Evolutionary conservation across 2,797 vertebrate genomes (phyloP).

Genomic region (Lagocephalus sceleratus): DNA sequence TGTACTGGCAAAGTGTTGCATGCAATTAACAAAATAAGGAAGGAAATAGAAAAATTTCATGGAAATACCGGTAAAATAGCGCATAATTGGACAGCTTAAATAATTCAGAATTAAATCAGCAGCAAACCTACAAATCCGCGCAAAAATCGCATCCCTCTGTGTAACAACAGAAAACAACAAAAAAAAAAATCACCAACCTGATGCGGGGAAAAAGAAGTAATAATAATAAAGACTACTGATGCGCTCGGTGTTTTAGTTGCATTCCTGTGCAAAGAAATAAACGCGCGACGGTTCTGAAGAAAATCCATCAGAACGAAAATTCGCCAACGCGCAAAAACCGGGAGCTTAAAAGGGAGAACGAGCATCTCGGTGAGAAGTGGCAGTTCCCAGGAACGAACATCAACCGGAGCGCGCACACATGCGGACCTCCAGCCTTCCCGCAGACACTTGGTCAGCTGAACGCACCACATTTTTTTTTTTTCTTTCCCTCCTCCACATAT

Average conservation of each 20-base stretch:
- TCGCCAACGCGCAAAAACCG: conserved; percentile 9
- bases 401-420: conserved; percentile 10
- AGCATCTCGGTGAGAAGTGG: conserved; percentile 27
- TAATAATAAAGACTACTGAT: not conserved
- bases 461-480: not conserved
- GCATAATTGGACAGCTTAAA: not conserved
- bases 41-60: not conserved
- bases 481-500: conserved; percentile 30
- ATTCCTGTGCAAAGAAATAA: not conserved
- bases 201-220: not conserved
- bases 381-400: conserved; percentile 24
- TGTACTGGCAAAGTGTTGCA: not conserved
- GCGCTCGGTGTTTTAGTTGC: conserved; percentile 14
- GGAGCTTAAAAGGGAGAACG: not conserved
- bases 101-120: conserved; percentile 9
- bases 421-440: conserved; percentile 13
- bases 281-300: conserved; percentile 7
- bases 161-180: not conserved
- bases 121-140: conserved; percentile 58
- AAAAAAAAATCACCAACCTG: conserved; percentile 20
- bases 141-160: conserved; percentile 19
- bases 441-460: conserved; percentile 37
- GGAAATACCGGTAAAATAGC: not conserved
- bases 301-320: conserved; percentile 30
- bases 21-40: not conserved